phyloP scores from a whole-genome alignment of 2,888 invertebrate species.

The Hyles lineata region DNA sequence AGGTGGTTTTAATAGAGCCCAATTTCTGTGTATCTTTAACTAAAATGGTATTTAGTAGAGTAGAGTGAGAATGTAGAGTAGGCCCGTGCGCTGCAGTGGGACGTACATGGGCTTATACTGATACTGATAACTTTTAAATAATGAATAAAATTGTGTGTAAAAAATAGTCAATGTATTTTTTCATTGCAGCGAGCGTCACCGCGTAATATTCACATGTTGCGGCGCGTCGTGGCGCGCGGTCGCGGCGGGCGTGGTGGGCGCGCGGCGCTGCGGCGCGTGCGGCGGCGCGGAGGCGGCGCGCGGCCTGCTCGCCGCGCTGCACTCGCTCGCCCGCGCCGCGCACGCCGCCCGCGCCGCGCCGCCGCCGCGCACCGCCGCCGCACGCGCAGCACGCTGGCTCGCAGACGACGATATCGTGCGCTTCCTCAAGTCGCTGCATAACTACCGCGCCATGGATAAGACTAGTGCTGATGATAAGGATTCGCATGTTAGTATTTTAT shows the following conservation, averaged over 20 bases:
- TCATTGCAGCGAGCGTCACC: conserved; percentile 60
- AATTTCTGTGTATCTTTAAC: too few species aligned
- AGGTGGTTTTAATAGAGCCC: too few species aligned
- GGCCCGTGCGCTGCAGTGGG: too few species aligned
- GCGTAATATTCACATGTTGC: conserved; percentile 65
- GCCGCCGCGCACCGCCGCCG: conserved; percentile 52
- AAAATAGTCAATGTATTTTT: too few species aligned
- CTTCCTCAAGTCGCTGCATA: conserved; percentile 90
- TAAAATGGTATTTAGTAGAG: too few species aligned
- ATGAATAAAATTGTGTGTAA: too few species aligned
- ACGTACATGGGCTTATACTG: too few species aligned
- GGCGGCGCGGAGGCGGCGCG: conserved; percentile 59
- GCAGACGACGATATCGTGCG: conserved; percentile 97
- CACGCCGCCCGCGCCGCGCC: conserved; percentile 50
- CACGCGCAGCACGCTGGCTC: conserved; percentile 85
- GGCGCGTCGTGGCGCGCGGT: conserved; percentile 59
- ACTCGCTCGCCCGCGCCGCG: conserved; percentile 50
- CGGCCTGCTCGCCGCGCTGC: conserved; percentile 55
- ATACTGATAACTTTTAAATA: too few species aligned
- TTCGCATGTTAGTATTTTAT: not conserved
- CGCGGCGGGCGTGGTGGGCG: conserved; percentile 56
- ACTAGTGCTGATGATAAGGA: conserved; percentile 5
- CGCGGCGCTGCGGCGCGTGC: conserved; percentile 52
- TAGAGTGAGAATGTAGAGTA: too few species aligned
- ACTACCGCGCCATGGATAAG: conserved; percentile 56